These are phyloP conservation scores for Drosophila sp. DNA, from an alignment of 1,140 invertebrate species.

Conservation along the genomic window DNA sequence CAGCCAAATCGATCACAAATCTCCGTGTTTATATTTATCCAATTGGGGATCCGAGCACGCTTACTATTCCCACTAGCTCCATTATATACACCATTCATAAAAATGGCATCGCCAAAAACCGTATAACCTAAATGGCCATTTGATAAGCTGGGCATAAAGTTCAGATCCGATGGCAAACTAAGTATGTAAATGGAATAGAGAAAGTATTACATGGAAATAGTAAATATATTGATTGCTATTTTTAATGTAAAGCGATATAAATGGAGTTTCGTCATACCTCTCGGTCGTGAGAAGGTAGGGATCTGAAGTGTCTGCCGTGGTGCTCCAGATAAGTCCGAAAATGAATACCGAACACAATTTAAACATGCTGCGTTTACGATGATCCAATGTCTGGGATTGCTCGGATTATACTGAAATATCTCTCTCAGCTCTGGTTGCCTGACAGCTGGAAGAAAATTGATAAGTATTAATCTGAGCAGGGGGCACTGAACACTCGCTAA, in stretches of 20 bases:
- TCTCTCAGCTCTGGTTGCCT: conserved; percentile 7
- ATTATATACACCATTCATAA: conserved; percentile 87
- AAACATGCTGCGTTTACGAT: conserved; percentile 1
- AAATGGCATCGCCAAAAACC: conserved; percentile 86
- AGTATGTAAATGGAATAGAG: too few relatives aligned
- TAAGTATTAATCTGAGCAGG: conserved; percentile 5
- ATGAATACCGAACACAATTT: conserved; percentile 8
- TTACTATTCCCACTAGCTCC: conserved; percentile 85
- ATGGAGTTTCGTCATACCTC: conserved; percentile 8
- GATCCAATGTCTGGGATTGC: conserved; percentile 17
- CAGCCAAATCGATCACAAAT: conserved; percentile 52
- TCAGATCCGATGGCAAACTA: conserved; percentile 85
- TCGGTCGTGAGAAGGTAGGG: conserved; percentile 19
- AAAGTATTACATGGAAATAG: not conserved
- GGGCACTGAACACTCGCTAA: not conserved
- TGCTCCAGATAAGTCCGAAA: conserved; percentile 6
- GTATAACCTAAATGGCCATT: conserved; percentile 87
- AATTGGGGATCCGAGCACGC: conserved; percentile 86
- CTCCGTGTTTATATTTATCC: conserved; percentile 85
- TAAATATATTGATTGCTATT: not conserved
- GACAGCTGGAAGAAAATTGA: conserved; percentile 1
- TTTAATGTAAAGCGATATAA: not conserved
- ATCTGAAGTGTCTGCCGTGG: conserved; percentile 4
- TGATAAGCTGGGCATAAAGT: conserved; percentile 86
- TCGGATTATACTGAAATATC: conserved; percentile 27